phyloP scores from a whole-genome alignment of 2,113 vertebrate species.

The Chloropsis hardwickii region DNA sequence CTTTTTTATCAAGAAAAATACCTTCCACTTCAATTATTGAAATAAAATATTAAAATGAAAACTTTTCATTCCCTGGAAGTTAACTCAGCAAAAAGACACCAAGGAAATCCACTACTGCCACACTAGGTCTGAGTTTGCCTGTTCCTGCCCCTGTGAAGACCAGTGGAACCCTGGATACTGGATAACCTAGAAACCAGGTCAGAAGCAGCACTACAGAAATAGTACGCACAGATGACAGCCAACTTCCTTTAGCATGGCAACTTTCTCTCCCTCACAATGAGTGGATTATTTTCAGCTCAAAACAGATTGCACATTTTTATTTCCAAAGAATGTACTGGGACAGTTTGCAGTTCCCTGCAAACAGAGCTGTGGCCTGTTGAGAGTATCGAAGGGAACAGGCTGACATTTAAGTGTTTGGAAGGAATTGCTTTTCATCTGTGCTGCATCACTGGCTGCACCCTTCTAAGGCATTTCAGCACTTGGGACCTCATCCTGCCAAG shows the following conservation, averaged over 20 bases:
- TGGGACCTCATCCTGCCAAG: background rate
- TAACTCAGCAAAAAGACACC: background rate
- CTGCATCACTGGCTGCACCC: background rate
- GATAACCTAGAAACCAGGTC: background rate
- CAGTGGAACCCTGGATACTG: background rate
- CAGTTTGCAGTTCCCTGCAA: background rate
- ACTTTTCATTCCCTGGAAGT: background rate
- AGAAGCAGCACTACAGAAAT: background rate
- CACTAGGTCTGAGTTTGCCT: background rate
- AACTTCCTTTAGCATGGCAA: background rate
- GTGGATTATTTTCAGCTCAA: background rate
- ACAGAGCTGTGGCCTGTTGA: background rate
- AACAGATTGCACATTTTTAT: background rate
- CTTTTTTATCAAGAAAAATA: background rate
- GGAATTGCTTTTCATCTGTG: background rate
- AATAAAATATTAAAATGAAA: background rate
- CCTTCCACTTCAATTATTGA: background rate
- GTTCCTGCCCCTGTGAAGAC: background rate
- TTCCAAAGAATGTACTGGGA: background rate
- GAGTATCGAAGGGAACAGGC: background rate
- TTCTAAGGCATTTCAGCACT: background rate
- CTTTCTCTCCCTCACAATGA: background rate
- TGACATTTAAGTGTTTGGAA: background rate
- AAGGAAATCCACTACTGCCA: background rate
- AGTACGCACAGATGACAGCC: background rate